Percentiles rank a stretch among this genome's conserved stretches.
Evolutionary conservation across 1,140 invertebrate species (phyloP).

Genomic region (Lucilia cuprina): DNA sequence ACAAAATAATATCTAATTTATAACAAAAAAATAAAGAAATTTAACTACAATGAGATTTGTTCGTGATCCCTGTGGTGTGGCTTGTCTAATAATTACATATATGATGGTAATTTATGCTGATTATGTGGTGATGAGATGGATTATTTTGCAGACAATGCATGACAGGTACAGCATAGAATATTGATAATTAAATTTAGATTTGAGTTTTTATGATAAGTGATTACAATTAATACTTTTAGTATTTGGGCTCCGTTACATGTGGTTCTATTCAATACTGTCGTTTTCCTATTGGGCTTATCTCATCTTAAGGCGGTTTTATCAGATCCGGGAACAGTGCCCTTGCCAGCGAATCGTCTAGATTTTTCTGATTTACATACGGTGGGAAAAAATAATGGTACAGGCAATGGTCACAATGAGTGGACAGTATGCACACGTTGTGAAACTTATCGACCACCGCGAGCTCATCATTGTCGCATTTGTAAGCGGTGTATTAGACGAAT

Average conservation of each 20-base stretch:
- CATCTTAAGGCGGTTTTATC: slow-evolving; percentile 86
- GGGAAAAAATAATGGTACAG: slow-evolving; percentile 61
- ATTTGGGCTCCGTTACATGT: slow-evolving; percentile 87
- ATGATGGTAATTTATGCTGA: slow-evolving; percentile 86
- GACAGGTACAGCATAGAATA: slow-evolving; percentile 69
- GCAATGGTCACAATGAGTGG: slow-evolving; percentile 78
- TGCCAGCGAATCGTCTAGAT: slow-evolving; percentile 80
- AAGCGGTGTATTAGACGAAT: slow-evolving; percentile 85
- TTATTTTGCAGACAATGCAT: slow-evolving; percentile 82
- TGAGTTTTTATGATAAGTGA: slow-evolving; percentile 29
- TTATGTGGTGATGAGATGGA: slow-evolving; percentile 88
- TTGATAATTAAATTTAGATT: not conserved
- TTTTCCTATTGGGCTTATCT: slow-evolving; percentile 78
- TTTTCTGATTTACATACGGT: slow-evolving; percentile 85
- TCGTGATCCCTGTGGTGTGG: slow-evolving; percentile 86
- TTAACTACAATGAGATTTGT: slow-evolving; percentile 64
- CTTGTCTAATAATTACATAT: slow-evolving; percentile 86
- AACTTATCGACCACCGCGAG: slow-evolving; percentile 82
- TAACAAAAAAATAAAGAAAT: not conserved
- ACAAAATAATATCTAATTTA: not conserved
- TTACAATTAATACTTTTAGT: slow-evolving; percentile 65
- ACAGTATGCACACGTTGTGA: slow-evolving; percentile 86
- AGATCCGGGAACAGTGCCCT: slow-evolving; percentile 87
- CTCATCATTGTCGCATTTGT: slow-evolving; percentile 90
- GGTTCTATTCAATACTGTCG: slow-evolving; percentile 80